Base-by-base conservation (phyloP, 2,797 vertebrate species). In the Aplochiton taeniatus region DNA sequence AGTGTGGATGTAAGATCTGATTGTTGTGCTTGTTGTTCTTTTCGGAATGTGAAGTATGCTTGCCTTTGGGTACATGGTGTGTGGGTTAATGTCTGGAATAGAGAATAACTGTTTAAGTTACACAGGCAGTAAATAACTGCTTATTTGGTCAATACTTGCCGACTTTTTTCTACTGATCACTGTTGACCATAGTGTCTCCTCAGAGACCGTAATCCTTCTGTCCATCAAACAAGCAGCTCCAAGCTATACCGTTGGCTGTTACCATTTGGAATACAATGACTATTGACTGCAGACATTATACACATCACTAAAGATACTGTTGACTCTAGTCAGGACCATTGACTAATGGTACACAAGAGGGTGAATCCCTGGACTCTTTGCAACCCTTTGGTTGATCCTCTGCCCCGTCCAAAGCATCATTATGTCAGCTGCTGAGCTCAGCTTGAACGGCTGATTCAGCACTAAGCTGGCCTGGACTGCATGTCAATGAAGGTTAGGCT, bases 361-460 rank as follows among this genome's bases (percentile, higher is more conserved):
- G 17, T 54, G 44, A 68, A 69, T 77, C 71, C 72, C 70, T 66
- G 71, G 60, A 72, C 77, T 83, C 70, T 75, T 31, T 65, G 49
- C 41, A 67, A 54, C 45, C 58, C 8, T 41, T 68, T 51, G 48
- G 57, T 13, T 58, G 61, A 78, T 45, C 70, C 58, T 70, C 61
- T 69, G 73, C 49, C 64, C 18, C 53, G 9, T 77, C 69, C 18
- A 18, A 58, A 70, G 65, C 65, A 68, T 73, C 58, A 56, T 53
- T 76, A 78, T 72, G 64, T 69, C 72, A 3, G 18, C 78, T 64
- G 76, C 65, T 0, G 66, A 63, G 72, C 46, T 69, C 70, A 70
- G 74, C 50, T 66, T 74, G 80, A 88, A 82, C 66, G 62, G 85
- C 89, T 89, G 85, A 88, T 81, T 77, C 83, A 86, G 84, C 78